Conservation (phyloP, 2,113 vertebrate species). For the Lagenorhynchus albirostris region DNA sequence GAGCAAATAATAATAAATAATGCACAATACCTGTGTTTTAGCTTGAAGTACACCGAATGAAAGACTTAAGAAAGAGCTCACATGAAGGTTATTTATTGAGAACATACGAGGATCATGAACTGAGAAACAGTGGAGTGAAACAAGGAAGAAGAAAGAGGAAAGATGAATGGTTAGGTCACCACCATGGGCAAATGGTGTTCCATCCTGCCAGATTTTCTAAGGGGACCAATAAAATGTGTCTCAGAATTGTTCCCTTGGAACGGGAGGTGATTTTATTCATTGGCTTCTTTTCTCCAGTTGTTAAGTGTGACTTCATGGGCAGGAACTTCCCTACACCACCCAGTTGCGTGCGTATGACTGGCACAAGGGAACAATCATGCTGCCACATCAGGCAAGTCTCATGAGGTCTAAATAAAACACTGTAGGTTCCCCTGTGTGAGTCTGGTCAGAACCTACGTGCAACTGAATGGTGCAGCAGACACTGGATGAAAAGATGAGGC, state of each 20-base stretch:
- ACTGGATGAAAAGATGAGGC: background rate
- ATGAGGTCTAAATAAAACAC: background rate
- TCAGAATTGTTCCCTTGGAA: background rate
- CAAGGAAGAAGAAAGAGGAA: background rate
- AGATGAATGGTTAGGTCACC: too few species aligned
- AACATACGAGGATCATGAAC: background rate
- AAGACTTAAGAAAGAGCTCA: background rate
- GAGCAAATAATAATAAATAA: background rate
- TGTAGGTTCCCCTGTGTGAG: too few species aligned
- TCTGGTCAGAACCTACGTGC: background rate
- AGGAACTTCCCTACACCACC: background rate
- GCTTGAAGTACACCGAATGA: background rate
- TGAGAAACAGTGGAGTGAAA: background rate
- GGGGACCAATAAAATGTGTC: background rate
- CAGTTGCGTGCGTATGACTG: background rate
- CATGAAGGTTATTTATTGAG: background rate
- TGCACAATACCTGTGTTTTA: background rate
- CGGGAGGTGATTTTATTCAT: background rate
- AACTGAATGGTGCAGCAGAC: background rate
- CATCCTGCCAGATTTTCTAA: background rate
- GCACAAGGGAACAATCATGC: rapidly evolving
- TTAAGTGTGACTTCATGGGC: background rate
- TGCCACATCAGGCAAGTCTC: background rate
- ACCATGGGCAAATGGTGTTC: background rate
- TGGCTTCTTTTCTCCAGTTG: background rate